These are phyloP conservation scores for Cairina moschata DNA, from an alignment of 2,113 vertebrate genomes.

Conservation along the genomic window DNA sequence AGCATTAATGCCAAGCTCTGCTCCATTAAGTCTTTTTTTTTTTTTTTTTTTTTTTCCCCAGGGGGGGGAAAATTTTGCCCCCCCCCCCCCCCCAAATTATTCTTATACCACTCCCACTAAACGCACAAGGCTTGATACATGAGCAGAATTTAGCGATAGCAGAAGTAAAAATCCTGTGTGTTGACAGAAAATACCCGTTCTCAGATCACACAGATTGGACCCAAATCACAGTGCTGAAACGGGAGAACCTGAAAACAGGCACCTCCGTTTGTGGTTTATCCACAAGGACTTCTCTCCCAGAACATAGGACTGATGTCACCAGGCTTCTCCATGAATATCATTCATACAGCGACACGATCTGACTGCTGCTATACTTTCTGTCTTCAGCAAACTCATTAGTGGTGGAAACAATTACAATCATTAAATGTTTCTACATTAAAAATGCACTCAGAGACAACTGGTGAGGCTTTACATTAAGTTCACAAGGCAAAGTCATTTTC, in stretches of 20 bases:
- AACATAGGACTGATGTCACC: background rate
- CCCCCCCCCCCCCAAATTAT: background rate
- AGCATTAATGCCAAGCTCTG: constrained; percentile 50
- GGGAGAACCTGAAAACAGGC: background rate
- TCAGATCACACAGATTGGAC: background rate
- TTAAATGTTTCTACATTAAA: constrained; percentile 2
- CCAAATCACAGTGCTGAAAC: background rate
- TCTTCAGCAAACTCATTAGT: background rate
- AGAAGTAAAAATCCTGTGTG: background rate
- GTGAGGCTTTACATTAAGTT: background rate
- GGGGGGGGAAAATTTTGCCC: background rate
- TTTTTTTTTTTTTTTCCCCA: background rate
- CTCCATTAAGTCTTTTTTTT: background rate
- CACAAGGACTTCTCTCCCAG: background rate
- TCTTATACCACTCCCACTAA: background rate
- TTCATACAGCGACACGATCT: background rate
- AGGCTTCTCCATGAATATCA: background rate
- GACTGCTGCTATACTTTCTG: background rate
- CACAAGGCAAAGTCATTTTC: background rate
- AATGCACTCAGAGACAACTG: background rate
- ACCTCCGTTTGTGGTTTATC: background rate
- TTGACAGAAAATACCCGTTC: background rate
- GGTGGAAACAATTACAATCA: background rate
- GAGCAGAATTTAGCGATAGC: background rate
- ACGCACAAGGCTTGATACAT: background rate